A percentile compares a stretch with the other conserved stretches of the same genome.
Conservation (phyloP, 2,797 vertebrate genomes). For the Chaetophractus vellerosus region DNA sequence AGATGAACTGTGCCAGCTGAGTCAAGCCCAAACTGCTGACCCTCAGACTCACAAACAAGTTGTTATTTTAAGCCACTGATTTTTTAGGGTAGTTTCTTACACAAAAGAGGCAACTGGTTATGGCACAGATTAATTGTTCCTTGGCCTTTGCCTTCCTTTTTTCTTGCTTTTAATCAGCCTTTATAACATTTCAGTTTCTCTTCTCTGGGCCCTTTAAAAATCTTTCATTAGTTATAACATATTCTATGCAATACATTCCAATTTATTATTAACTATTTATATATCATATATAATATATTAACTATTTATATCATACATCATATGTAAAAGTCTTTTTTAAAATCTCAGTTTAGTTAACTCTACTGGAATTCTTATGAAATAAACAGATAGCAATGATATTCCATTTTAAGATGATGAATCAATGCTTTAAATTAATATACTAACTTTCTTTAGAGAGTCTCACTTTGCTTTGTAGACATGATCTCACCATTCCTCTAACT, state of each 20-base stretch:
- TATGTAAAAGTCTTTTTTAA: neutral
- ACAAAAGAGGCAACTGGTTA: neutral
- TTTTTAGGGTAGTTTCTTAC: neutral
- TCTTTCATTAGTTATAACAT: neutral
- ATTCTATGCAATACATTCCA: neutral
- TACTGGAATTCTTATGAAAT: constrained; percentile 26
- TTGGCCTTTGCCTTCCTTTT: neutral
- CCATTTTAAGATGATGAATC: constrained; percentile 59
- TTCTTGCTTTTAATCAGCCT: neutral
- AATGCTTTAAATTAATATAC: constrained; percentile 45
- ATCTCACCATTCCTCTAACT: constrained; percentile 75
- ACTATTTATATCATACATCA: neutral
- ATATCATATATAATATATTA: neutral
- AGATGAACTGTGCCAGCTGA: neutral
- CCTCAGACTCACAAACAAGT: neutral
- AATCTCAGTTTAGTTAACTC: constrained; percentile 39
- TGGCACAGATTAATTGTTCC: neutral
- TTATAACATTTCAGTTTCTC: neutral
- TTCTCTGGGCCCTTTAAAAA: neutral
- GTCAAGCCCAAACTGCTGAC: neutral
- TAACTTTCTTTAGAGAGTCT: constrained; percentile 27
- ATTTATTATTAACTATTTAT: constrained; percentile 20
- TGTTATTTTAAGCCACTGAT: neutral
- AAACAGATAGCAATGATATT: constrained; percentile 45
- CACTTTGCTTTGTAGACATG: constrained; percentile 70